Evolutionary conservation across 2,113 vertebrate genomes (phyloP).

Genomic region (Pelecanus crispus): DNA sequence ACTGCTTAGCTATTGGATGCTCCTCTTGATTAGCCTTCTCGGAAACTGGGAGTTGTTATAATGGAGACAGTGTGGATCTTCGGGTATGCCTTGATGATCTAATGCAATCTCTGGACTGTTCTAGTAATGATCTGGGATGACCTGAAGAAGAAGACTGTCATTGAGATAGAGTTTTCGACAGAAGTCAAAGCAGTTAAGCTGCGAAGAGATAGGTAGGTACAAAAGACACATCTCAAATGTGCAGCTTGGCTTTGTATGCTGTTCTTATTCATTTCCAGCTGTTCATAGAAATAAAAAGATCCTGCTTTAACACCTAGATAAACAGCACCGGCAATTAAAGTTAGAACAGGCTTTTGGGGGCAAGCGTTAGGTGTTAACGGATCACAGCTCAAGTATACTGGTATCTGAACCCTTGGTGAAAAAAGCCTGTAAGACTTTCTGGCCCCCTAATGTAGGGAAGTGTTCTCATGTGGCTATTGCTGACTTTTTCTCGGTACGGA

Average conservation of each 20-base stretch:
- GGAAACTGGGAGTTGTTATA: neutral
- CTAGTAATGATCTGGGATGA: slow-evolving; percentile 99
- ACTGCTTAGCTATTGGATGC: neutral
- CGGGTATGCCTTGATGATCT: neutral
- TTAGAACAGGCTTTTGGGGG: neutral
- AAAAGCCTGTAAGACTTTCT: neutral
- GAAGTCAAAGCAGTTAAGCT: slow-evolving; percentile 98
- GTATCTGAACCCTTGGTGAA: neutral
- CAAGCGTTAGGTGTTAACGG: neutral
- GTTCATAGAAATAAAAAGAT: neutral
- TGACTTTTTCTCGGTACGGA: neutral
- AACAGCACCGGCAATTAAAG: neutral
- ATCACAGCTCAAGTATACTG: neutral
- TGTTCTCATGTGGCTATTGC: neutral
- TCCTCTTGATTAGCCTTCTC: neutral
- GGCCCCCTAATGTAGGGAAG: neutral
- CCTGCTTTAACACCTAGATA: neutral
- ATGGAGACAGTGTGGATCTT: neutral
- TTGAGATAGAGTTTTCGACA: slow-evolving; percentile 98
- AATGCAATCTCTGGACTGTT: neutral
- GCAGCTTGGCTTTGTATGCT: neutral
- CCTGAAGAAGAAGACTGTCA: slow-evolving; percentile 98
- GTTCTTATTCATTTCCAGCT: neutral
- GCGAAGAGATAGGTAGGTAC: slow-evolving; percentile 87
- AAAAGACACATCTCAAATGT: neutral